Evolutionary conservation across 1,140 invertebrate genomes (phyloP).

Genomic region (Propsilocerus akamusi): DNA sequence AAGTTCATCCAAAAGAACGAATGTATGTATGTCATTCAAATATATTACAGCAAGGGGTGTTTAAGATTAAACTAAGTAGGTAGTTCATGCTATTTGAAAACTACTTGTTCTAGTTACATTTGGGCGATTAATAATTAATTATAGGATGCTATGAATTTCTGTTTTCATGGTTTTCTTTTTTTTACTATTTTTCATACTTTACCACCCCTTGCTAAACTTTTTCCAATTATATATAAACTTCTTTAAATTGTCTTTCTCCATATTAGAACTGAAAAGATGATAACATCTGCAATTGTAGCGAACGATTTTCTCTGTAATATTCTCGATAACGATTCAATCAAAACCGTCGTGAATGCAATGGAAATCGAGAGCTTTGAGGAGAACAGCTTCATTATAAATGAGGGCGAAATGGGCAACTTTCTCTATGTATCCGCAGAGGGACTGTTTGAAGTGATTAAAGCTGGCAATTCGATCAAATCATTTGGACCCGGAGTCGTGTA

Average conservation of each 20-base stretch:
- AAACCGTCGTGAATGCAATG: conserved; percentile 83
- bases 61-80: no score
- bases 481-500: conserved; percentile 71
- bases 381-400: conserved; percentile 64
- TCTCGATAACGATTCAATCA: conserved; percentile 59
- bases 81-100: no score
- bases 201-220: no score
- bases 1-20: not conserved
- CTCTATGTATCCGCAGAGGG: conserved; percentile 69
- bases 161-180: no score
- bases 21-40: no score
- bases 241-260: no score
- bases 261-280: conserved; percentile 29
- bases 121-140: no score
- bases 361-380: conserved; percentile 55
- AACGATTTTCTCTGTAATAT: conserved; percentile 90
- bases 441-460: conserved; percentile 71
- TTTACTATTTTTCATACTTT: no score
- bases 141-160: no score
- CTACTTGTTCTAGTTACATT: no score
- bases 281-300: conserved; percentile 43
- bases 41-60: no score
- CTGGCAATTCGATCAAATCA: conserved; percentile 49
- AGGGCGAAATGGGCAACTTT: conserved; percentile 67
- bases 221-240: no score